Evolutionary conservation across 1,140 invertebrate genomes (phyloP).

Genomic region (Drosophila parvula): DNA sequence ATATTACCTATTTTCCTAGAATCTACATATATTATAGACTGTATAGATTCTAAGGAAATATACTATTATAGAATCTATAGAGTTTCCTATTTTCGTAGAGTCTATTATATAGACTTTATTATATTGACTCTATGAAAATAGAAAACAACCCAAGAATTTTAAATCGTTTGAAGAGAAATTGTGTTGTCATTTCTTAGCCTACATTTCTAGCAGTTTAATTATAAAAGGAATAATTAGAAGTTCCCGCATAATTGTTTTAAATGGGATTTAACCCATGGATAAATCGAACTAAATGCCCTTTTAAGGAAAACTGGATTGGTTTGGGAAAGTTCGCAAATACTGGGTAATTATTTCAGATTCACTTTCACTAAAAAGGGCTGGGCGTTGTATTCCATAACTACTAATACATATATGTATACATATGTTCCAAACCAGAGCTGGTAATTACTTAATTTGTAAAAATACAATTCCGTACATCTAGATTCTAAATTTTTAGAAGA

Average conservation of each 20-base stretch:
- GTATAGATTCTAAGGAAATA: too few species aligned
- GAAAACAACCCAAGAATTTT: too few species aligned
- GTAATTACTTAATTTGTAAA: background rate
- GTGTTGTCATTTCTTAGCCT: background rate
- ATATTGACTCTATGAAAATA: too few species aligned
- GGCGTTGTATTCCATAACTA: background rate
- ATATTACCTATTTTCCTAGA: too few species aligned
- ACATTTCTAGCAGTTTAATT: background rate
- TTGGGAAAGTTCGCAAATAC: constrained; percentile 15
- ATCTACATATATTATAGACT: too few species aligned
- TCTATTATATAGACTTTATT: too few species aligned
- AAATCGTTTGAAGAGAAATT: too few species aligned
- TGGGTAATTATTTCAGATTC: constrained; percentile 1
- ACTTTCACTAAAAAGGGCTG: constrained; percentile 12
- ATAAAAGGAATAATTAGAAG: constrained; percentile 2
- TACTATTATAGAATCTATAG: too few species aligned
- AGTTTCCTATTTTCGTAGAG: too few species aligned
- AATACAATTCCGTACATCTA: background rate
- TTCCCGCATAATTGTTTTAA: constrained; percentile 1
- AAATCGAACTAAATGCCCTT: background rate
- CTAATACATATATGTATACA: background rate
- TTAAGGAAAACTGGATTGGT: constrained; percentile 15
- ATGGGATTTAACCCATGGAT: background rate
- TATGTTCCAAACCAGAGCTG: background rate
- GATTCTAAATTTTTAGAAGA: too few species aligned